Evolutionary conservation across 2,797 vertebrate species (phyloP), one percentile per base, ranked within the genome.

Genomic region (Lutjanus argentimaculatus): DNA sequence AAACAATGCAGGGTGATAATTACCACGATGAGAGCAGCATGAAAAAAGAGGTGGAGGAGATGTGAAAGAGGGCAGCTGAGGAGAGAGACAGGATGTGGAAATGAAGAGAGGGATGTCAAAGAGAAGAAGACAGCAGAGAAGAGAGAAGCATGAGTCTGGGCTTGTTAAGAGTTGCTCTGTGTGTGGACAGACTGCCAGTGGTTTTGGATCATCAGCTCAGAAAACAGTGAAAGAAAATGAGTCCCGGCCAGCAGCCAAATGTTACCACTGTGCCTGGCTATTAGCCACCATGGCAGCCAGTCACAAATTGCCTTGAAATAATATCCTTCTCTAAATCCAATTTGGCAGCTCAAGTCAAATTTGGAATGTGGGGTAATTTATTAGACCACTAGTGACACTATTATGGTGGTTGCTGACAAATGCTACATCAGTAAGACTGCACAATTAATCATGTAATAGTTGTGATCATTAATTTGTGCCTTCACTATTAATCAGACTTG

Each of bases 151-250:
- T 30, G n/a, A 63, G 59, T 55, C 67, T 22, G n/a, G 30, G 66
- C 70, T 75, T 63, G 66, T 58, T 75, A 64, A 21, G 67, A 58
- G 64, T 22, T 59, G 22, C 17, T 71, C 64, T 77, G 71, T 65
- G 67, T 62, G 75, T 59, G 66, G 21, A 80, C 61, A 53, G 25
- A 67, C 45, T 53, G 67, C 51, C 53, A 63, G 40, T 43, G 75
- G 30, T 73, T 81, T 78, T 58, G 71, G 71, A 84, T 84, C 53
- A 65, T 69, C 75, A 48, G 67, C 72, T 81, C 77, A 69, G 62
- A 67, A 73, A 88, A 80, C 70, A 72, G 71, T 30, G 51, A 22
- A 58, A 15, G 71, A 51, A 69, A 74, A 66, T 66, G 57, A 87
- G 72, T 66, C 14, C 42, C 36, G 19, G 72, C 61, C 0, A 49